These are phyloP conservation scores for Scarus forsteni DNA, from an alignment of 2,797 vertebrate species.

Conservation along the genomic window DNA sequence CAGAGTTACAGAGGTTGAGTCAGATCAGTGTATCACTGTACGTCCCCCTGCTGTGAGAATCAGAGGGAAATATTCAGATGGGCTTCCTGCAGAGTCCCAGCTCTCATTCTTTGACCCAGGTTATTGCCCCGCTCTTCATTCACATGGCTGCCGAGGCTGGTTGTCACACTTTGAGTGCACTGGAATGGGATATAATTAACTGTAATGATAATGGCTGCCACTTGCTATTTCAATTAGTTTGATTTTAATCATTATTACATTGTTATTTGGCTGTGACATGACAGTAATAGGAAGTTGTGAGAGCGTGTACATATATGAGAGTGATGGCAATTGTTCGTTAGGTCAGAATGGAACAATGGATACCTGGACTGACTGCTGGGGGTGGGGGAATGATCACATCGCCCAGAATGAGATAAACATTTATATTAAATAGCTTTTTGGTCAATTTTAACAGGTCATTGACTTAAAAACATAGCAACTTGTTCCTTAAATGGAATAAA, in stretches of 20 bases:
- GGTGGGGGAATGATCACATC: no score
- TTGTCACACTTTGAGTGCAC: constrained; percentile 38
- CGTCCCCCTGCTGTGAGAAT: constrained; percentile 40
- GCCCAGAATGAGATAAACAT: neutral
- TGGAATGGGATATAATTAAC: constrained; percentile 70
- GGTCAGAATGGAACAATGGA: constrained; percentile 22
- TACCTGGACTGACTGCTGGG: constrained; percentile 17
- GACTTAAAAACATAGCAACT: no score
- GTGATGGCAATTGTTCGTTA: constrained; percentile 6
- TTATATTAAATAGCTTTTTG: neutral
- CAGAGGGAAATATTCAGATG: constrained; percentile 50
- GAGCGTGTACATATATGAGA: constrained; percentile 24
- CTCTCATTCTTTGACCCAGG: constrained; percentile 50
- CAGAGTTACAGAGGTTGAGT: constrained; percentile 9
- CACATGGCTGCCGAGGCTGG: constrained; percentile 34
- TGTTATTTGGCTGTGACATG: constrained; percentile 74
- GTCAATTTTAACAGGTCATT: no score
- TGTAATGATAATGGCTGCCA: constrained; percentile 70
- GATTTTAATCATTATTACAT: constrained; percentile 77
- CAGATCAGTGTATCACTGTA: constrained; percentile 18
- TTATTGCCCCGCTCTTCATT: constrained; percentile 53
- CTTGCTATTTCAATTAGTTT: constrained; percentile 70
- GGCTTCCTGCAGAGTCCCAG: constrained; percentile 8
- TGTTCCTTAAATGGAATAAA: no score
- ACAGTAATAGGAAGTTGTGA: constrained; percentile 67